A percentile compares a stretch with the other conserved stretches of the same genome.
Conservation (phyloP, 1,140 invertebrate species). For the Pogonomyrmex barbatus region DNA sequence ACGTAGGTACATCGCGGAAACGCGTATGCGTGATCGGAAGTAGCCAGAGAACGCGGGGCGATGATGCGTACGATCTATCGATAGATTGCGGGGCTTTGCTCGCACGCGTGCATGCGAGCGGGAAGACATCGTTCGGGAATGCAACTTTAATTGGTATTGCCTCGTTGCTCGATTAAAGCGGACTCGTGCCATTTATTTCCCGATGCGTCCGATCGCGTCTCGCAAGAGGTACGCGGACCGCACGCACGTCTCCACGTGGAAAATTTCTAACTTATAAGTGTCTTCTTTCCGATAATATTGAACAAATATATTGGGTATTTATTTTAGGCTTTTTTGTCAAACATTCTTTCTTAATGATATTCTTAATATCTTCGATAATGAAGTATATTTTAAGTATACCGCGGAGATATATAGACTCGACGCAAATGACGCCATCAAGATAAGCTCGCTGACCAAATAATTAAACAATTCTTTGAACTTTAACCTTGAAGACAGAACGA, state of each 20-base stretch:
- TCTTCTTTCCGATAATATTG: background rate
- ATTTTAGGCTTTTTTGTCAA: background rate
- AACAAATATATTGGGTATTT: background rate
- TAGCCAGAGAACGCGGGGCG: constrained; percentile 19
- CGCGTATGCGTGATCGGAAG: background rate
- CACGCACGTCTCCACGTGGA: background rate
- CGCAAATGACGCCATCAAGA: background rate
- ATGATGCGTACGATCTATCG: constrained; percentile 43
- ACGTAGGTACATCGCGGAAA: background rate
- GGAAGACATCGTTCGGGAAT: constrained; percentile 65
- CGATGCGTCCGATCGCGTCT: constrained; percentile 73
- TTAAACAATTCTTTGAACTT: constrained; percentile 15
- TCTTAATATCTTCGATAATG: background rate
- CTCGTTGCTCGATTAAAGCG: constrained; percentile 75
- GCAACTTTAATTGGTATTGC: constrained; percentile 77
- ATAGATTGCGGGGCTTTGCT: constrained; percentile 48
- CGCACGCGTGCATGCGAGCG: constrained; percentile 20
- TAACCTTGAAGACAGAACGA: constrained; percentile 3
- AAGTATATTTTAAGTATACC: background rate
- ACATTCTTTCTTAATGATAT: background rate
- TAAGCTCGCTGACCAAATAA: background rate
- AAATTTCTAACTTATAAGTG: background rate
- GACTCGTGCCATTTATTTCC: constrained; percentile 71
- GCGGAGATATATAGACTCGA: background rate
- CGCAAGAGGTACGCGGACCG: constrained; percentile 14